These are phyloP conservation scores for Hololepta plana DNA, from an alignment of 2,888 invertebrate species.

Conservation along the genomic window DNA sequence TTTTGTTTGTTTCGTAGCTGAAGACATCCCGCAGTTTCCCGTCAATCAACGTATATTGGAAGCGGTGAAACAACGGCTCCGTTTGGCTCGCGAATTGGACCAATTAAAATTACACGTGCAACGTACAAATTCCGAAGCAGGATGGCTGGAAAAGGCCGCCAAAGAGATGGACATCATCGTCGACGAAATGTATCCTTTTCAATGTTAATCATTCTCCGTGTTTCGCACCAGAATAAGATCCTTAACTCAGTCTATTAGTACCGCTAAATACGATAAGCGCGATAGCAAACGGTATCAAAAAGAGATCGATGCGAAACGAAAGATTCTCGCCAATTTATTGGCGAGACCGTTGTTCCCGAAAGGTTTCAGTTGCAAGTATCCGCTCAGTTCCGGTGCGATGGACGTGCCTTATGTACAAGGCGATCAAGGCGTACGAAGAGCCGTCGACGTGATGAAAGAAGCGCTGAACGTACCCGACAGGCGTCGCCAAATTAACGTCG, in stretches of 20 bases:
- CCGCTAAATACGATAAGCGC: conserved; percentile 9
- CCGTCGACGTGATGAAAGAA: conserved; percentile 36
- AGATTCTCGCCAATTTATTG: conserved; percentile 24
- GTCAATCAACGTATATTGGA: conserved; percentile 43
- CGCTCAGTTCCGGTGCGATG: conserved; percentile 18
- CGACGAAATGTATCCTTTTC: conserved; percentile 40
- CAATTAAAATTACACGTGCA: conserved; percentile 46
- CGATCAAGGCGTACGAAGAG: conserved; percentile 18
- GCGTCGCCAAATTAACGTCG: too few species aligned
- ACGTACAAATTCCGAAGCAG: conserved; percentile 46
- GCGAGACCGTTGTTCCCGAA: conserved; percentile 44
- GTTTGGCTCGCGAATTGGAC: conserved; percentile 65
- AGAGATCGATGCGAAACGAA: conserved; percentile 29
- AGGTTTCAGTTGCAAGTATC: conserved; percentile 48
- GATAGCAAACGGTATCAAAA: conserved; percentile 19
- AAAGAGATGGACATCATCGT: conserved; percentile 83
- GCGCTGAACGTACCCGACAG: conserved; percentile 22
- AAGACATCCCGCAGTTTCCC: conserved; percentile 73
- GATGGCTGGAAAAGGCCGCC: conserved; percentile 76
- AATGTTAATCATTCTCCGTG: conserved; percentile 4
- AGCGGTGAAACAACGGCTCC: conserved; percentile 51
- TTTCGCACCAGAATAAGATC: conserved; percentile 5
- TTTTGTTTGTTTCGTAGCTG: conserved; percentile 44
- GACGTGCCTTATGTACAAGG: conserved; percentile 7
- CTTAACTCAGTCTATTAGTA: conserved; percentile 6